Conservation (phyloP, 1,140 invertebrate species). For the Parasteatoda tepidariorum region DNA sequence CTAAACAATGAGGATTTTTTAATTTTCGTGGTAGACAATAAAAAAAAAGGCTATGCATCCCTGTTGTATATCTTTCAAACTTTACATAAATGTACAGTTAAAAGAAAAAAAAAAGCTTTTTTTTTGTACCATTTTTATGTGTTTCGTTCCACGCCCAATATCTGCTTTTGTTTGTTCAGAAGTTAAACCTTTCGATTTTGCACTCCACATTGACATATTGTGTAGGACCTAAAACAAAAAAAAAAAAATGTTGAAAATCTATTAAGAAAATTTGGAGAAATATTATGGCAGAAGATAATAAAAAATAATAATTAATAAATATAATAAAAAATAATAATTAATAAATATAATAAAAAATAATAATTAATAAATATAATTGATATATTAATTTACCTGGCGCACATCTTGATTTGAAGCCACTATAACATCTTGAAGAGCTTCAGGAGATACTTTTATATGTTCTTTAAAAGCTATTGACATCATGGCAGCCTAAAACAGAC, state of each 20-base stretch:
- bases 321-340: background rate
- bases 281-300: too few species aligned
- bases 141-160: conserved; percentile 76
- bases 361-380: background rate
- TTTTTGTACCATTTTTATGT: conserved; percentile 79
- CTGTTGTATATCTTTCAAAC: too few species aligned
- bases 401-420: conserved; percentile 91
- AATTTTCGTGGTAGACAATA: too few species aligned
- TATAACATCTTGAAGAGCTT: conserved; percentile 86
- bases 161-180: conserved; percentile 63
- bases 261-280: too few species aligned
- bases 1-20: too few species aligned
- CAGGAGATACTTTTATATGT: conserved; percentile 81
- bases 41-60: too few species aligned
- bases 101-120: too few species aligned
- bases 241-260: background rate
- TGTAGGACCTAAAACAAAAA: conserved; percentile 68
- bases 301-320: background rate
- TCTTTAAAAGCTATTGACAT: conserved; percentile 93
- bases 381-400: conserved; percentile 77
- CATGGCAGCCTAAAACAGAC: conserved; percentile 81
- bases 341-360: background rate
- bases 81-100: too few species aligned
- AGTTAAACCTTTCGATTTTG: conserved; percentile 68
- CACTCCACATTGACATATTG: conserved; percentile 83